phyloP scores from a whole-genome alignment of 2,888 invertebrate genomes.

The Ophion ventricosus region DNA sequence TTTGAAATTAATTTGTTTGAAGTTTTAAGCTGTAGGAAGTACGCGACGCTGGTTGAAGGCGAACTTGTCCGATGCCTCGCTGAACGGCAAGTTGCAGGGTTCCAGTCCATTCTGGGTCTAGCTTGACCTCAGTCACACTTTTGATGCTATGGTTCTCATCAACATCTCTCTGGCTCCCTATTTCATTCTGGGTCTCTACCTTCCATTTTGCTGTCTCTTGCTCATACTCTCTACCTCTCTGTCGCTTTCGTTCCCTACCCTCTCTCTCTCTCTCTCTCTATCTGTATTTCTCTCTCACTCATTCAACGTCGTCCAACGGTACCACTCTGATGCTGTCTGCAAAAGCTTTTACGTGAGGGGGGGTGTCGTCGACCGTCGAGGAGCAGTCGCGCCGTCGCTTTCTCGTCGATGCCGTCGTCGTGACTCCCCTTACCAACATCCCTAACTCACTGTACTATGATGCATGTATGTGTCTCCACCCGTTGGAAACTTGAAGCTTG shows the following conservation, averaged over 20 bases:
- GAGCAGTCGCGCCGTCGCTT: conserved; percentile 46
- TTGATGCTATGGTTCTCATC: conserved; percentile 8
- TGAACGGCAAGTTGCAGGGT: background rate
- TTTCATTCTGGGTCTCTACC: background rate
- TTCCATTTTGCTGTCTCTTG: background rate
- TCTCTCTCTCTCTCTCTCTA: background rate
- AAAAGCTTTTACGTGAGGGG: conserved; percentile 56
- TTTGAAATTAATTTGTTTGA: conserved; percentile 27
- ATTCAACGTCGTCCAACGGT: conserved; percentile 30
- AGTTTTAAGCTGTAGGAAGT: background rate
- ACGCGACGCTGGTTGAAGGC: background rate
- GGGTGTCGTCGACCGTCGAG: conserved; percentile 51
- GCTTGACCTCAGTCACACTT: conserved; percentile 42
- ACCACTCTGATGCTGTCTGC: conserved; percentile 53
- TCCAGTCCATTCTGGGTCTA: conserved; percentile 26
- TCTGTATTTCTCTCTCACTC: background rate
- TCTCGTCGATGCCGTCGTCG: conserved; percentile 37
- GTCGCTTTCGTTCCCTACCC: background rate
- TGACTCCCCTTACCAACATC: conserved; percentile 1
- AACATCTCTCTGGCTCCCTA: background rate
- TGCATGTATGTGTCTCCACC: background rate
- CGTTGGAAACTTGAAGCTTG: conserved; percentile 26
- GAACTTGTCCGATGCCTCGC: background rate
- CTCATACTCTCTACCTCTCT: background rate
- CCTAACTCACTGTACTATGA: background rate